Base-by-base conservation (phyloP, 2,888 invertebrate species). In the Imbricaverruca yamaguchii region DNA sequence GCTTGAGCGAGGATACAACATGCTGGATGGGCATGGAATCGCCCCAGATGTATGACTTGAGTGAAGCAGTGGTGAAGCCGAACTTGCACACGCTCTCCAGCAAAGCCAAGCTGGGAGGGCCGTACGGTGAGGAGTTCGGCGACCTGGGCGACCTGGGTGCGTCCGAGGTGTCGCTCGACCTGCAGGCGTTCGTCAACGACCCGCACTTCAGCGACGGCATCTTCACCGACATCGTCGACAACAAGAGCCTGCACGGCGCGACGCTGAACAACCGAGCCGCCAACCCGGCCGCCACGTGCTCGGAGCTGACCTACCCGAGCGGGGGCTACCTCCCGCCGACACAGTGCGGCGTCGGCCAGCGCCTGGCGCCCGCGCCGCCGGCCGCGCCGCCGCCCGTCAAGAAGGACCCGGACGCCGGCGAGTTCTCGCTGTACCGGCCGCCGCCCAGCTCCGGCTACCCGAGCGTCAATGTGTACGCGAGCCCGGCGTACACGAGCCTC, bases 161-260 rank as follows among this genome's bases (percentile, higher is more conserved):
- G 82, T 94, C 95, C 84, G 97, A 97, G 88, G 95, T 96, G 87
- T 94, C 95, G 84, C 90, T 97, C 86, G 96, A 97, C 86, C 89
- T 97, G 84, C 95, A 96, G 87, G 93, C 94, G 87, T 91, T 97
- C 85, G 96, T 97, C 86, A 95, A 96, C 89, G 96, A 96, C 87
- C 89, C 90, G 59, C 94, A 95, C 89, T 95, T 96, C 89, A 85
- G 85, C 80, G 94, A 95, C 85, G 94, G 94, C 63, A 90, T 96
- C 74, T 93, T 96, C 87, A 92, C 92, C 85, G 96, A 96, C 86
- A 94, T 96, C 87, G 77, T 77, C 55, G 77, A 77, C 61, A 67
- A 23, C 25, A 81, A 77, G 81, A 78, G 82, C 65, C 63, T 79
- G 39, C 39, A 39, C 39, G 39, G 39, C 39, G 67, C 21, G 18